Base-by-base conservation (phyloP, 1,140 invertebrate species). In the Lanistes nyassanus region DNA sequence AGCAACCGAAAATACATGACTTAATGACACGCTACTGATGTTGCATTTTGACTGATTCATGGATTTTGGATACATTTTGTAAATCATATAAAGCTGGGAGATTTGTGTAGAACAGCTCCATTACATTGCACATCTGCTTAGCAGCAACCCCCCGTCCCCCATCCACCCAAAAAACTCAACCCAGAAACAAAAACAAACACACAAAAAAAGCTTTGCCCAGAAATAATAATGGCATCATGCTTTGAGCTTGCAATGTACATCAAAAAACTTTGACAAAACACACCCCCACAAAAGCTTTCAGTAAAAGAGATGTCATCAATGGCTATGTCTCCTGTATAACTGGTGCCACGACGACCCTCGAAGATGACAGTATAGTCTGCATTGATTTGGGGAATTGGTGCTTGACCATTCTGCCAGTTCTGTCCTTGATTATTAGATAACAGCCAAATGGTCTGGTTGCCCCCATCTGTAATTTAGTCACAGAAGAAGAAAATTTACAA, bases 231-330 rank as follows among this genome's bases (percentile, higher is more conserved):
- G n/a, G n/a, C n/a, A n/a, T n/a, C n/a, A n/a, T n/a, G n/a, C n/a
- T 60, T 60, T 60, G 11, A 29, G 11, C 1, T 60, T 60, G 23
- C 31, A 66, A 16, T 36, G n/a, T 9, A 23, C 13, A 51, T 51
- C 34, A 47, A 51, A n/a, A 29, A 23, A 67, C 65, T 34, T 72
- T 62, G 34, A 58, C 23, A 60, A 23, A 39, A 3, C 58, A 42
- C 29, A 69, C 66, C 67, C 64, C 65, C 69, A 74, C 76, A 77
- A 36, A 13, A 29, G 37, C 37, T 55, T 36, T 72, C 65, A 13
- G 76, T 64, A 60, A 82, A 82, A 13, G 56, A 66, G 11, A 86
- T 72, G 75, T 84, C 82, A 74, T 86, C 85, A 56, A 86, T 74
- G 29, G 84, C 83, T 7, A 86, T 84, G 69, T 85, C 83, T 23